phyloP scores from a whole-genome alignment of 2,888 invertebrate species.

The Reticulitermes lucifugus region DNA sequence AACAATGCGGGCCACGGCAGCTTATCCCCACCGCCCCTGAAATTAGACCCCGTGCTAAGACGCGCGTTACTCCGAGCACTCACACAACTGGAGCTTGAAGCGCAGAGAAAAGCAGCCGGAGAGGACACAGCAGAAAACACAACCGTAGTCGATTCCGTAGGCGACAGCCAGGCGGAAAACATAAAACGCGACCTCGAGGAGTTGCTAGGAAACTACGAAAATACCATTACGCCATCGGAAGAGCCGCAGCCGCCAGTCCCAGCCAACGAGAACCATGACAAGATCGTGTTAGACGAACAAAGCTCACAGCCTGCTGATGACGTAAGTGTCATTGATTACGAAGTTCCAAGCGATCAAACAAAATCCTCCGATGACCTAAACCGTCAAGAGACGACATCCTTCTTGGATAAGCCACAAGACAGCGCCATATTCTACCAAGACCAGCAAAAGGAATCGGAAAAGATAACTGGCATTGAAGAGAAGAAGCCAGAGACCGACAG shows the following conservation, averaged over 20 bases:
- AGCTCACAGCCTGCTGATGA: background rate
- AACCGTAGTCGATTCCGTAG: constrained; percentile 60
- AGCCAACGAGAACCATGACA: background rate
- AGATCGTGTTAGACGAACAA: background rate
- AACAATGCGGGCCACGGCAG: constrained; percentile 6
- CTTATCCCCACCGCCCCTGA: constrained; percentile 67
- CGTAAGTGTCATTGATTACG: constrained; percentile 21
- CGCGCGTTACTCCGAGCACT: constrained; percentile 82
- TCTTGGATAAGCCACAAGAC: background rate
- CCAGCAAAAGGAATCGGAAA: background rate
- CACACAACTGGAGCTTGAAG: constrained; percentile 78
- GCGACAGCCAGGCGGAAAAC: constrained; percentile 55
- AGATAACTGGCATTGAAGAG: background rate
- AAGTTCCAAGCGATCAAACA: background rate
- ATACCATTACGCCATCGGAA: background rate
- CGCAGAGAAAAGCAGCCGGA: constrained; percentile 35
- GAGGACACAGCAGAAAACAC: constrained; percentile 58
- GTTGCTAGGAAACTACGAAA: constrained; percentile 36
- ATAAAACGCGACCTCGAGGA: constrained; percentile 42
- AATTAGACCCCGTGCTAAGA: constrained; percentile 79
- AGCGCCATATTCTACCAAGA: background rate
- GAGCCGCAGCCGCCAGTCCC: background rate
- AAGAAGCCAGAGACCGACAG: background rate
- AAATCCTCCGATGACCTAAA: background rate
- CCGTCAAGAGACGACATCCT: background rate